Percentiles rank a stretch among this genome's conserved stretches.
Evolutionary conservation across 2,797 vertebrate species (phyloP).

Genomic region (Eremophila alpestris): DNA sequence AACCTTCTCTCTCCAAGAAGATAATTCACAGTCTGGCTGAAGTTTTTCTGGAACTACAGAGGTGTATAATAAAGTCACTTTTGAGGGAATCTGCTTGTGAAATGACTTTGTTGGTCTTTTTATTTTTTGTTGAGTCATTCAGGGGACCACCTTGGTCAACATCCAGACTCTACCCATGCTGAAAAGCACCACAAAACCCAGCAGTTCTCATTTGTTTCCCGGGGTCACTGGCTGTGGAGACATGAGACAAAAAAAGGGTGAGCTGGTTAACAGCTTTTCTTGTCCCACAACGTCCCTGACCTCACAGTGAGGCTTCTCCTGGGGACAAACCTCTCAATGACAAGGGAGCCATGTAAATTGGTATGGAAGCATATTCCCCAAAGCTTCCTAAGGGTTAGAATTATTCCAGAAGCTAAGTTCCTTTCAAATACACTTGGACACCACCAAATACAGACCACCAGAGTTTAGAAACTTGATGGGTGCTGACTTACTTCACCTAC

Average conservation of each 20-base stretch:
- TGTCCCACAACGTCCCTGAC: fast-evolving
- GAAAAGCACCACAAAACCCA: neutral
- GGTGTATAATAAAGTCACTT: neutral
- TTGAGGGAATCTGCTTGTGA: neutral
- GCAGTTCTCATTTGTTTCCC: neutral
- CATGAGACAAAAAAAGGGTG: neutral
- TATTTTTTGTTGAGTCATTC: neutral
- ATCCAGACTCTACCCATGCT: neutral
- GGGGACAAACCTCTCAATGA: neutral
- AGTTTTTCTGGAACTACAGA: neutral
- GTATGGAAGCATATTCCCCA: neutral
- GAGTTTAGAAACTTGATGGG: neutral
- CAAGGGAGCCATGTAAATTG: neutral
- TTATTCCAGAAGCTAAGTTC: neutral
- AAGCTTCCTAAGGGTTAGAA: neutral
- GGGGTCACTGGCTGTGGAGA: neutral
- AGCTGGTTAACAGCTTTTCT: neutral
- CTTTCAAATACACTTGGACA: neutral
- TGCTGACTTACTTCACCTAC: neutral
- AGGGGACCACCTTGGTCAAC: neutral
- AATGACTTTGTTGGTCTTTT: neutral
- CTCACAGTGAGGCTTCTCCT: neutral
- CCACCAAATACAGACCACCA: neutral
- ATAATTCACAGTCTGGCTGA: neutral
- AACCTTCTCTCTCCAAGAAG: neutral